Base-by-base conservation (phyloP, 1,140 invertebrate genomes). In the Lasaia peninsularis region DNA sequence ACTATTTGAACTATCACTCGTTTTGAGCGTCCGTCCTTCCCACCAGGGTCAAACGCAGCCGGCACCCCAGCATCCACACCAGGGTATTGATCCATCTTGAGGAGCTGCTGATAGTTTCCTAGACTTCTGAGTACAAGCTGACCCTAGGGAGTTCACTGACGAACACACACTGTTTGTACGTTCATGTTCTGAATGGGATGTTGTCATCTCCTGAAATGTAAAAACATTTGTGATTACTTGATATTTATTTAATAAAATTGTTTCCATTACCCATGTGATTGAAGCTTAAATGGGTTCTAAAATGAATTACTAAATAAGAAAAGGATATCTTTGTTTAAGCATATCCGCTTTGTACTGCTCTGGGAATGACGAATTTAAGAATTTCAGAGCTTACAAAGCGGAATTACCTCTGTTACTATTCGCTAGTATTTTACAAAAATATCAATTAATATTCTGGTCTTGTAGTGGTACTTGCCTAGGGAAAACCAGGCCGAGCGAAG, bases 51-150 rank as follows among this genome's bases (percentile, higher is more conserved):
- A 95, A 52, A 95, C 86, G 83, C 95, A 96, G 2, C 95, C 95
- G 62, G 96, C 96, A 9, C 95, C 95, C 95, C 95, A 96, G 70
- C 95, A 96, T 0, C 94, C 95, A 71, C 95, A 96, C 95, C 95
- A 96, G 0, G 95, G 95, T 65, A 95, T 94, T 74, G 93, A 95
- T 31, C 92, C 93, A 59, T 91, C 92, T 24, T 90, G 87, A 18
- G 91, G 91, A 37, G 92, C 92, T 0, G 80, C 89, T 1, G 92
- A 92, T 35, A 92, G 84, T 56, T 93, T 93, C 10, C 92, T 86
- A 14, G 82, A 84, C 68, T 92, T 93, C 68, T 89, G 85, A 1
- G 81, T 89, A 60, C 90, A 85, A 73, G 93, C 92, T 57, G 92
- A 94, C 4, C 87, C 91, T 35, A 91, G 78, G 11, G 91, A 91